Evolutionary conservation across 1,140 invertebrate genomes (phyloP), one percentile per base, ranked within the genome.

Genomic region (Spodoptera litura): DNA sequence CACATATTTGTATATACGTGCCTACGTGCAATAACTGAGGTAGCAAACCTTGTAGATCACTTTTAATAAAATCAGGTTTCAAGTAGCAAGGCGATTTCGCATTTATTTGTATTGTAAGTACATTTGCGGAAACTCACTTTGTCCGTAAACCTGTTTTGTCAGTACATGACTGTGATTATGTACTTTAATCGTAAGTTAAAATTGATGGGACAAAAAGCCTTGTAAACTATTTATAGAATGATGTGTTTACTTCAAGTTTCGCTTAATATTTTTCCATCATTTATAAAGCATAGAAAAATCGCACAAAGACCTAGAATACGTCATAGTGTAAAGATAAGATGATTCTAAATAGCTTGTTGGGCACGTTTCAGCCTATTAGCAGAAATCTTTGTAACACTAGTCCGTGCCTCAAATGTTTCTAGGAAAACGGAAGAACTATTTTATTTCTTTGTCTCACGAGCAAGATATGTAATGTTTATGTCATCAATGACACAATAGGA

Each of bases 141-240:
- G 61, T 64, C n/a, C 31, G 4, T n/a, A 64, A 64, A 64, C n/a
- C 61, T 44, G 61, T 64, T 64, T 64, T n/a, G 4, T 10, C 0
- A 44, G 31, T 62, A 15, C 38, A 44, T 64, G 20, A 35, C 12
- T n/a, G 61, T 15, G n/a, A 56, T 20, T 4, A 20, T 1, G 4
- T 49, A 20, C 38, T 20, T 44, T n/a, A 20, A 35, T 64, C n/a
- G 44, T 49, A 64, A 44, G 35, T 44, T 3, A 11, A 44, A 44
- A 38, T 44, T 44, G 38, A 44, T 44, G 38, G 8, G 38, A 8
- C 9, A 44, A 44, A 44, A 44, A 44, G 38, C 38, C 4, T 9
- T 44, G 38, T 6, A 44, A 44, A 9, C 38, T 2, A 8, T 8
- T 4, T 44, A 10, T 2, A 44, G 6, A 31, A 44, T 5, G 9